Base-by-base conservation (phyloP, 2,797 vertebrate species). In the Anguilla megastoma region DNA sequence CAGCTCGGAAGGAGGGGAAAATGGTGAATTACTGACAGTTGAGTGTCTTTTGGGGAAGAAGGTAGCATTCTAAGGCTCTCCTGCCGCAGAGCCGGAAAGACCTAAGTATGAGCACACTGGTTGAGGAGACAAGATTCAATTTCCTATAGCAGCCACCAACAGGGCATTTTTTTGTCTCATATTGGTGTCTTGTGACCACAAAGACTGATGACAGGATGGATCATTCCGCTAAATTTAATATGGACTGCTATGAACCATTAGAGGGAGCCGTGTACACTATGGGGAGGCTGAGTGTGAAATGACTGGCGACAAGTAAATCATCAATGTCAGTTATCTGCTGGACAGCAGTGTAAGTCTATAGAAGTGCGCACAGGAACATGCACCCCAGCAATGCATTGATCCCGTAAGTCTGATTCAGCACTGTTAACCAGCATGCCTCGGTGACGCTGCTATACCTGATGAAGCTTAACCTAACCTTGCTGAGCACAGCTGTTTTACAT, bases 1-100 rank as follows among this genome's bases (percentile, higher is more conserved):
- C 82, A 84, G 89, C 89, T 83, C 60, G 86, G 89, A 90, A 86
- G 88, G 85, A 90, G 80, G 24, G 82, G 14, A 85, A 86, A 85
- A 85, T 52, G 36, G 56, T 83, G 86, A 90, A 91, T 87, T 86
- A 87, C 89, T 88, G 87, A 82, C 74, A 76, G 41, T 76, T 76
- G 14, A 76, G 74, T 76, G 74, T 41, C 74, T 76, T 76, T 36
- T 76, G 33, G 74, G 33, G 69, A 14, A 74, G 27, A 74, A 74
- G 30, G 69, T 74, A 74, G 74, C 74, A 16, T 76, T 76, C 33
- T 21, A 21, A 33, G 12, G 27, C 48, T 52, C 24, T 84, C 50
- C 50, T 56, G n/a, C 27, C 30, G 14, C 84, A 33, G 56, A 85
- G 12, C 82, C 7, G 52, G 21, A 45, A 54, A 84, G 52, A 50